Evolutionary conservation across 2,113 vertebrate species (phyloP).

Genomic region (Pelodiscus sinensis): DNA sequence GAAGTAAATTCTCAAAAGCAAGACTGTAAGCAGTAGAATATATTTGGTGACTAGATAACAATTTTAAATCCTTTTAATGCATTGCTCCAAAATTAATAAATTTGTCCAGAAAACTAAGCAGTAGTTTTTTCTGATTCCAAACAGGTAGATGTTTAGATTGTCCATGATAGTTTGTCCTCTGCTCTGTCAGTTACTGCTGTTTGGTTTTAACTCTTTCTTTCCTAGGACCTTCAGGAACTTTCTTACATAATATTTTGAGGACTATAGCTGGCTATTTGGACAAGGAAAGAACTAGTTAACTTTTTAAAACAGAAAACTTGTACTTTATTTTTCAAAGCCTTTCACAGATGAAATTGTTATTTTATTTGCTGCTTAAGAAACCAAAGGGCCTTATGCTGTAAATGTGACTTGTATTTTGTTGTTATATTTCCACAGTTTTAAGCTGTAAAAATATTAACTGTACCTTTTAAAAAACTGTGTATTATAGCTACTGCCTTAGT

Average conservation of each 20-base stretch:
- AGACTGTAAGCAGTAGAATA: conserved; percentile 68
- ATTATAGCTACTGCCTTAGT: conserved; percentile 68
- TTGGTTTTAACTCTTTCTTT: conserved; percentile 63
- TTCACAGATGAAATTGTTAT: conserved; percentile 73
- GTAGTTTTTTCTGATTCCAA: conserved; percentile 68
- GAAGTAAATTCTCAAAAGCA: conserved; percentile 64
- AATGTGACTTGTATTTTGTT: conserved; percentile 79
- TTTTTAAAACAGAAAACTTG: conserved; percentile 63
- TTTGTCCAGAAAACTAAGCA: conserved; percentile 60
- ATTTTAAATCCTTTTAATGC: conserved; percentile 73
- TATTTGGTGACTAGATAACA: conserved; percentile 63
- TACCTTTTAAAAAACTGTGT: conserved; percentile 63
- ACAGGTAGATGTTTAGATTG: conserved; percentile 60
- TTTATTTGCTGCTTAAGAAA: conserved; percentile 80
- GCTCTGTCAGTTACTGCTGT: conserved; percentile 37
- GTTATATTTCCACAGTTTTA: conserved; percentile 67
- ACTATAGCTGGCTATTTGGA: conserved; percentile 66
- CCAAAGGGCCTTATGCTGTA: conserved; percentile 83
- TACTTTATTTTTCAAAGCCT: conserved; percentile 74
- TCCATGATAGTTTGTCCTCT: conserved; percentile 43
- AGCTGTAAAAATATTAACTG: conserved; percentile 53
- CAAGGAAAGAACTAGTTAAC: conserved; percentile 66
- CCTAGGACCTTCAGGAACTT: conserved; percentile 64
- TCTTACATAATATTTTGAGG: conserved; percentile 63
- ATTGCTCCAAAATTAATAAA: conserved; percentile 75